A percentile compares a stretch with the other conserved stretches of the same genome.
phyloP scores from a whole-genome alignment of 2,888 invertebrate genomes.

The Ormyrus thymus region DNA sequence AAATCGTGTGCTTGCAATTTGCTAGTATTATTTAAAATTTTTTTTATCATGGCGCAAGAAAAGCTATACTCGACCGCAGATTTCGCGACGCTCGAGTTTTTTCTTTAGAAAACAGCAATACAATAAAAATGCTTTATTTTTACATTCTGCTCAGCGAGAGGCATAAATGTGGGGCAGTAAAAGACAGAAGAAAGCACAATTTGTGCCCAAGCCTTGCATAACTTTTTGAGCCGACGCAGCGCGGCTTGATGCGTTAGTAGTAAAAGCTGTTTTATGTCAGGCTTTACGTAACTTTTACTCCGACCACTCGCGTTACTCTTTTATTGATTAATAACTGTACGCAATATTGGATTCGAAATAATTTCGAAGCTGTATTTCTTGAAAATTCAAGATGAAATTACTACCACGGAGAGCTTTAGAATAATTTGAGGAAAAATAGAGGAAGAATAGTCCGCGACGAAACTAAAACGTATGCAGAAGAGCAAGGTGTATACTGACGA shows the following conservation, averaged over 20 bases:
- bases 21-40: neutral
- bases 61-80: too few species aligned
- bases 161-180: slow-evolving; percentile 25
- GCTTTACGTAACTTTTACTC: neutral
- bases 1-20: too few species aligned
- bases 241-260: slow-evolving; percentile 40
- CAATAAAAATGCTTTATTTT: neutral
- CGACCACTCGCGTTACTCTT: too few species aligned
- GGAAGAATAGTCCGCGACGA: too few species aligned
- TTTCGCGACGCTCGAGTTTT: too few species aligned
- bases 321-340: too few species aligned
- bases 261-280: slow-evolving; percentile 49
- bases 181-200: slow-evolving; percentile 38
- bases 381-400: too few species aligned
- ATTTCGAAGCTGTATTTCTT: too few species aligned
- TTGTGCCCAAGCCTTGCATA: slow-evolving; percentile 5
- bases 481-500: slow-evolving; percentile 81
- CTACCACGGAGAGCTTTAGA: too few species aligned
- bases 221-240: slow-evolving; percentile 31
- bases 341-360: neutral
- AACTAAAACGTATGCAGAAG: neutral
- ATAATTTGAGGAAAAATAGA: too few species aligned
- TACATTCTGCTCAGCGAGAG: neutral
- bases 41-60: neutral
- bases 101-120: neutral